Evolutionary conservation across 2,113 vertebrate genomes (phyloP).

Genomic region (Lethenteron camtschaticum): DNA sequence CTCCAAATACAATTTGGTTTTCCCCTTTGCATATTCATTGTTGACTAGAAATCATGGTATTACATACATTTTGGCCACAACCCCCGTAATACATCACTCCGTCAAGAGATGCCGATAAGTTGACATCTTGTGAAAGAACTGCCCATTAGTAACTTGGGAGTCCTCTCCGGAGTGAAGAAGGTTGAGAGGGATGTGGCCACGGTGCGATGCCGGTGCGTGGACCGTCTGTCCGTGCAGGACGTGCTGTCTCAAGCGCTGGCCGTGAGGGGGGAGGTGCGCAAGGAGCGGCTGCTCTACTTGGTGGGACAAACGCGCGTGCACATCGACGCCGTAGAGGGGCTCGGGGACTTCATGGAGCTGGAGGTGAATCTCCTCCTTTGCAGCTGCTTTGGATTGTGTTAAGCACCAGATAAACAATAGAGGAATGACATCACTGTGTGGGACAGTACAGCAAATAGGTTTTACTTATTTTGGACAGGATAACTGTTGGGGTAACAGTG

Average conservation of each 20-base stretch:
- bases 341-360: slow-evolving; percentile 48
- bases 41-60: not conserved
- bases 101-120: not conserved
- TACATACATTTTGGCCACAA: not conserved
- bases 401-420: too few relatives aligned
- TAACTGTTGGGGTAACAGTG: not conserved
- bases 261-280: slow-evolving; percentile 32
- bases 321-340: slow-evolving; percentile 35
- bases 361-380: slow-evolving; percentile 21
- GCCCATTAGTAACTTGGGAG: not conserved
- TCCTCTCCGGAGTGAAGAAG: not conserved
- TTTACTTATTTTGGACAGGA: not conserved
- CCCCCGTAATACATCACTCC: not conserved
- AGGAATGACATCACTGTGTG: too few relatives aligned
- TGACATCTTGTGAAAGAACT: not conserved
- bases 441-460: not conserved
- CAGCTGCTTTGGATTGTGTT: too few relatives aligned
- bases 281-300: slow-evolving; percentile 32
- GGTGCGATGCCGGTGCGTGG: not conserved
- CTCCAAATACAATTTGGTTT: too few relatives aligned
- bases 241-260: slow-evolving; percentile 32
- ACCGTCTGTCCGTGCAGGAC: slow-evolving; percentile 10
- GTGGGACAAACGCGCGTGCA: slow-evolving; percentile 49
- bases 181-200: not conserved
- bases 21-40: too few relatives aligned